These are phyloP conservation scores for Ecliptopera silaceata DNA, from an alignment of 2,888 invertebrate species.

Conservation along the genomic window DNA sequence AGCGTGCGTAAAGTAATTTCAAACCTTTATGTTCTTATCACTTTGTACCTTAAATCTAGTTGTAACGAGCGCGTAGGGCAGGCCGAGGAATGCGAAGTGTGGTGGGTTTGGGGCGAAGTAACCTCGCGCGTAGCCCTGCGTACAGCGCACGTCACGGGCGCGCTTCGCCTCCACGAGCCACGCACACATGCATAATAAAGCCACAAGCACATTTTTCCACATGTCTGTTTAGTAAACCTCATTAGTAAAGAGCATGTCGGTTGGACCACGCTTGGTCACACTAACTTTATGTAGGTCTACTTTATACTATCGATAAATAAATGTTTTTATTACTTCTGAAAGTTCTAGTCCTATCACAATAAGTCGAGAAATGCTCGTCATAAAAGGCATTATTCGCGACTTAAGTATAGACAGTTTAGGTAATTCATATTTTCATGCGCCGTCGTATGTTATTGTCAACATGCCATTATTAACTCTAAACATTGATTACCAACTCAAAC, in stretches of 20 bases:
- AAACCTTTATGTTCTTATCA: no score
- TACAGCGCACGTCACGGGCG: slow-evolving; percentile 58
- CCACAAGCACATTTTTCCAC: slow-evolving; percentile 11
- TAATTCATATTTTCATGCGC: slow-evolving; percentile 3
- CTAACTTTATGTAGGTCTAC: neutral
- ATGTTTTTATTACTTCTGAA: neutral
- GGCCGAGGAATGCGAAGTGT: slow-evolving; percentile 68
- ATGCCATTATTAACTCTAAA: slow-evolving; percentile 25
- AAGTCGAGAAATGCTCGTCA: neutral
- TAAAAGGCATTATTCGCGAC: neutral
- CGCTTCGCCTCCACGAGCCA: slow-evolving; percentile 38
- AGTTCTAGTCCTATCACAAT: neutral
- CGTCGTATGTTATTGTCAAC: slow-evolving; percentile 20
- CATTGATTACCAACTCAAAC: slow-evolving; percentile 22
- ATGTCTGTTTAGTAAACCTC: neutral
- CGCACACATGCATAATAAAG: slow-evolving; percentile 14
- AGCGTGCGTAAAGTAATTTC: no score
- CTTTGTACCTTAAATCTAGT: slow-evolving; percentile 26
- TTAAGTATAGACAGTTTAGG: neutral
- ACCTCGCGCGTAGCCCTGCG: slow-evolving; percentile 66
- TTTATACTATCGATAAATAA: neutral
- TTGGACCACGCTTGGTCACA: neutral
- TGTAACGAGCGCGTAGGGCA: slow-evolving; percentile 68
- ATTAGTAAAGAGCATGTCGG: neutral
- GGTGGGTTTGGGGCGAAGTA: slow-evolving; percentile 57